Percentiles rank a stretch among this genome's conserved stretches.
Evolutionary conservation across 2,113 vertebrate species (phyloP).

Genomic region (Caranx ignobilis): DNA sequence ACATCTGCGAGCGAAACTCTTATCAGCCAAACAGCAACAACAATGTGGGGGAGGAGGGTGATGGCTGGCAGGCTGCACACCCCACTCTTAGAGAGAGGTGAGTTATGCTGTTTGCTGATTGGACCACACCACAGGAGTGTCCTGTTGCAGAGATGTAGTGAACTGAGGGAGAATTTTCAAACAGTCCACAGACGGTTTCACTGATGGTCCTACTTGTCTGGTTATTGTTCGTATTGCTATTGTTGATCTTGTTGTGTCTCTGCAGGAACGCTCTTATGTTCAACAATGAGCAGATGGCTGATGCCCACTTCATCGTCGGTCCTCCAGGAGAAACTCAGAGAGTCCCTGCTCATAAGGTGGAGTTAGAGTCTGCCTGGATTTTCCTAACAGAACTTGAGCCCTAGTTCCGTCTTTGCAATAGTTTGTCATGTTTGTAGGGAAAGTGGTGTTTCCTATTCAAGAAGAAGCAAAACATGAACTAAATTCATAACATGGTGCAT

Average conservation of each 20-base stretch:
- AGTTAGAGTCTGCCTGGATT: not conserved
- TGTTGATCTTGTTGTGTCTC: not conserved
- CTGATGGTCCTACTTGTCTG: no score
- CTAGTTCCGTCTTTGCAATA: no score
- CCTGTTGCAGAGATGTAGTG: no score
- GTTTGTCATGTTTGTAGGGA: no score
- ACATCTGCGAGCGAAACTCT: slow-evolving; percentile 55
- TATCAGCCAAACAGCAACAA: slow-evolving; percentile 85
- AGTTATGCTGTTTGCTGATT: not conserved
- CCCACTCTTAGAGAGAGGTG: slow-evolving; percentile 94
- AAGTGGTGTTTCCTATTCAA: no score
- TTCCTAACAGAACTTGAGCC: no score
- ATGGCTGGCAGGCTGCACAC: slow-evolving; percentile 89
- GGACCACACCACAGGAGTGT: not conserved
- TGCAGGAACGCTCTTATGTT: slow-evolving; percentile 96
- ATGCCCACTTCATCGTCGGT: slow-evolving; percentile 94
- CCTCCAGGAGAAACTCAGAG: slow-evolving; percentile 88
- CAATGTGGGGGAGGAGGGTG: slow-evolving; percentile 86
- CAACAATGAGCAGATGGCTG: slow-evolving; percentile 98
- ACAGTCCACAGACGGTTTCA: no score
- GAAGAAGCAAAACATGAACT: no score
- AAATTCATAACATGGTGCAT: no score
- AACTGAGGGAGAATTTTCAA: no score
- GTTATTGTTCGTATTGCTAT: not conserved
- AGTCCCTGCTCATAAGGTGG: slow-evolving; percentile 96